Evolutionary conservation across 2,113 vertebrate species (phyloP).

Genomic region (Platysternon megacephalum): DNA sequence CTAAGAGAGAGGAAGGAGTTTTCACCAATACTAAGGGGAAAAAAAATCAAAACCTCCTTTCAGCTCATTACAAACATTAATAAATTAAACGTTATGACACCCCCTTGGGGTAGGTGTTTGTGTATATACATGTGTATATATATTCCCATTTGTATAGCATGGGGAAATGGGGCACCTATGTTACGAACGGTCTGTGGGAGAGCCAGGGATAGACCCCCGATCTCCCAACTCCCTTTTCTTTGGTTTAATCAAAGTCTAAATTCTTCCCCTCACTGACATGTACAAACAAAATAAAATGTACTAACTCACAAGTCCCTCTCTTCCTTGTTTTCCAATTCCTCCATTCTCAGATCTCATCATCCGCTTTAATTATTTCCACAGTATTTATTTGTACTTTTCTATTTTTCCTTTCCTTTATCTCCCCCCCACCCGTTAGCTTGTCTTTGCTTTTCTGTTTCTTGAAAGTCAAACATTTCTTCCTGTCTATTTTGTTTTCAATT

Average conservation of each 20-base stretch:
- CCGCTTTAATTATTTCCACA: neutral
- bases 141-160: neutral
- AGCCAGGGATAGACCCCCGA: neutral
- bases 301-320: neutral
- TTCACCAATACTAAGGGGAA: neutral
- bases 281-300: neutral
- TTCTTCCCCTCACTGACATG: constrained; percentile 15
- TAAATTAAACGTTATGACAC: neutral
- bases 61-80: neutral
- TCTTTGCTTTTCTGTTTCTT: constrained; percentile 21
- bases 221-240: neutral
- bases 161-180: neutral
- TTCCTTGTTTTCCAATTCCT: neutral
- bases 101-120: neutral
- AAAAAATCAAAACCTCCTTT: neutral
- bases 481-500: neutral
- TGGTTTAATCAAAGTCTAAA: neutral
- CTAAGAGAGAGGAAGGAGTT: neutral
- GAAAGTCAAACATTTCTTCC: neutral
- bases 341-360: neutral
- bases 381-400: neutral
- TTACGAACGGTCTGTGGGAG: neutral
- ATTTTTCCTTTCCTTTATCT: neutral
- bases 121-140: too few species aligned
- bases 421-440: neutral